These are phyloP conservation scores for Galerucella calmariensis DNA, from an alignment of 2,888 invertebrate species.

Conservation along the genomic window DNA sequence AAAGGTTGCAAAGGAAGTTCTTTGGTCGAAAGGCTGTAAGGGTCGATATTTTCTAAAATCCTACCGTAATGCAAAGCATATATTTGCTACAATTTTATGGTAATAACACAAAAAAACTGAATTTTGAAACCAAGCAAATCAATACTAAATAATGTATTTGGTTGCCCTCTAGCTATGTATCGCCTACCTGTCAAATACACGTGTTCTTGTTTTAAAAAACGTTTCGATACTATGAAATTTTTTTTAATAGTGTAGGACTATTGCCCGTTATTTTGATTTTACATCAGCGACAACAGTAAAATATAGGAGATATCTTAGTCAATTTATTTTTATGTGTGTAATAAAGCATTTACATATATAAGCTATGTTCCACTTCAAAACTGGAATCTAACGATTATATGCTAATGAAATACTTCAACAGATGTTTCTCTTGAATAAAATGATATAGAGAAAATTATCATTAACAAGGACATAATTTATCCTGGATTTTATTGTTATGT, in stretches of 20 bases:
- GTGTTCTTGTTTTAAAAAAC: too few relatives aligned
- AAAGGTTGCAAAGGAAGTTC: too few relatives aligned
- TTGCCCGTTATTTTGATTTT: neutral
- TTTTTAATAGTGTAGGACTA: neutral
- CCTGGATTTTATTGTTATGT: neutral
- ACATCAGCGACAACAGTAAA: neutral
- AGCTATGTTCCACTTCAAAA: constrained; percentile 1
- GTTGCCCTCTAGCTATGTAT: too few relatives aligned
- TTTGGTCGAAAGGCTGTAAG: too few relatives aligned
- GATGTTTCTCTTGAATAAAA: neutral
- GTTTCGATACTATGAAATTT: neutral
- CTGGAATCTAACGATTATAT: neutral
- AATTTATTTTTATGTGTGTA: neutral
- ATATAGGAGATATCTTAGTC: neutral
- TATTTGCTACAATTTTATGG: too few relatives aligned
- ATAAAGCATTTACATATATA: neutral
- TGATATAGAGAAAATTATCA: constrained; percentile 1
- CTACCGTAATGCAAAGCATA: too few relatives aligned
- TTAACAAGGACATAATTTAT: neutral
- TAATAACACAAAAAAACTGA: too few relatives aligned
- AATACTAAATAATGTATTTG: too few relatives aligned
- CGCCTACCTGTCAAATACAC: too few relatives aligned
- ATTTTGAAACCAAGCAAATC: too few relatives aligned
- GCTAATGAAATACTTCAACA: neutral
- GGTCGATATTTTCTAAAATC: too few relatives aligned